phyloP scores from a whole-genome alignment of 2,888 invertebrate genomes.

The Napeogenes sylphis region DNA sequence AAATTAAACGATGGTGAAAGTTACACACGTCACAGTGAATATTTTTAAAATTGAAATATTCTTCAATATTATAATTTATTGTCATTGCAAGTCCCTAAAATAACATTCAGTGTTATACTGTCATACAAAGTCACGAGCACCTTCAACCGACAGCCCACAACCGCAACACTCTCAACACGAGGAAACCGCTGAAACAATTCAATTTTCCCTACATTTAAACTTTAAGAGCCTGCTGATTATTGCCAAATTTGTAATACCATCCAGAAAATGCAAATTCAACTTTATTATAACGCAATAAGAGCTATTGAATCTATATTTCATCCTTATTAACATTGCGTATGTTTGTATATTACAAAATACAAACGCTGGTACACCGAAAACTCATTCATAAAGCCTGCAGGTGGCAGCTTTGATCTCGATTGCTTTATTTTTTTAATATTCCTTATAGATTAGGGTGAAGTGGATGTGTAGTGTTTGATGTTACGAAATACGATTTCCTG shows the following conservation, averaged over 20 bases:
- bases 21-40: no score
- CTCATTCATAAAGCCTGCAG: constrained; percentile 44
- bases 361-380: constrained; percentile 37
- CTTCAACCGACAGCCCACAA: constrained; percentile 35
- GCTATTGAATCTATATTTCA: neutral
- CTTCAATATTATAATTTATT: no score
- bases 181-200: constrained; percentile 45
- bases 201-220: constrained; percentile 50
- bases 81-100: no score
- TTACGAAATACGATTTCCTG: constrained; percentile 37
- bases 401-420: constrained; percentile 48
- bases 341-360: constrained; percentile 4
- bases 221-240: constrained; percentile 47
- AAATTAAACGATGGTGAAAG: no score
- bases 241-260: constrained; percentile 27
- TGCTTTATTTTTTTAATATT: constrained; percentile 45
- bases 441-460: constrained; percentile 31
- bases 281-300: constrained; percentile 18
- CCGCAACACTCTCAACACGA: constrained; percentile 39
- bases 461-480: constrained; percentile 40
- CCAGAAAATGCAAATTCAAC: constrained; percentile 13
- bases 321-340: neutral
- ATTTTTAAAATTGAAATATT: no score
- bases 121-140: constrained; percentile 32
- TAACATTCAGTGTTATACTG: constrained; percentile 14